Evolutionary conservation across 2,888 invertebrate species (phyloP).

Genomic region (Aporophyla nigra): DNA sequence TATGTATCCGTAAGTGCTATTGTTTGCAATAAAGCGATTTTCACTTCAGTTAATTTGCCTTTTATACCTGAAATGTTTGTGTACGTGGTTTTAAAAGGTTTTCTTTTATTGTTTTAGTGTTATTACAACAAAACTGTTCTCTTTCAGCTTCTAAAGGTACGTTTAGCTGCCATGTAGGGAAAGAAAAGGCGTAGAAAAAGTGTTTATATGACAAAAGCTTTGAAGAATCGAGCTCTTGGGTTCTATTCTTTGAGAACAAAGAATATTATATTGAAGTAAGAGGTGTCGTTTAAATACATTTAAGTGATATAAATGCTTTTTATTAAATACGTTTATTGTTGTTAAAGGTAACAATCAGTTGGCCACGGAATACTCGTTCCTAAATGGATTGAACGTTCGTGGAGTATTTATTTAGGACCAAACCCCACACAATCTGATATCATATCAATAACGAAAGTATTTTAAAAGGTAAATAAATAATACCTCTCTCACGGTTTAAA

Average conservation of each 20-base stretch:
- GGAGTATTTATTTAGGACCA: slow-evolving; percentile 50
- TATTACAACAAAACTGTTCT: slow-evolving; percentile 23
- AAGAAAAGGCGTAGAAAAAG: slow-evolving; percentile 14
- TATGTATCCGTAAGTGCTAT: slow-evolving; percentile 22
- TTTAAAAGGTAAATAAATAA: slow-evolving; percentile 23
- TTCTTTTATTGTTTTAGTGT: not conserved
- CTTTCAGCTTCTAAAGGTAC: slow-evolving; percentile 10
- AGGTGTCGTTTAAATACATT: not conserved
- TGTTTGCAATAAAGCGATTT: slow-evolving; percentile 5
- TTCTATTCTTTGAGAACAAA: slow-evolving; percentile 2
- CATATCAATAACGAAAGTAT: slow-evolving; percentile 21
- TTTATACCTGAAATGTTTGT: not conserved
- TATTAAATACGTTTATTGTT: not conserved
- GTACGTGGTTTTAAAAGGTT: not conserved
- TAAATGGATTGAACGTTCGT: slow-evolving; percentile 39
- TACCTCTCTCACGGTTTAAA: not conserved
- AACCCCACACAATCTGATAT: slow-evolving; percentile 17
- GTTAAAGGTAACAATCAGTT: not conserved
- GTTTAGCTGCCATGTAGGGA: not conserved
- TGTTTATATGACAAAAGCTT: slow-evolving; percentile 35
- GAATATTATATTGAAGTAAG: not conserved
- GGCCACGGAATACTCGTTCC: slow-evolving; percentile 21
- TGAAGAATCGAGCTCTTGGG: slow-evolving; percentile 15
- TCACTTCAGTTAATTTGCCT: not conserved
- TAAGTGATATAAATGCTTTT: not conserved